phyloP scores from a whole-genome alignment of 2,797 vertebrate genomes.

The Crenuchus spilurus region DNA sequence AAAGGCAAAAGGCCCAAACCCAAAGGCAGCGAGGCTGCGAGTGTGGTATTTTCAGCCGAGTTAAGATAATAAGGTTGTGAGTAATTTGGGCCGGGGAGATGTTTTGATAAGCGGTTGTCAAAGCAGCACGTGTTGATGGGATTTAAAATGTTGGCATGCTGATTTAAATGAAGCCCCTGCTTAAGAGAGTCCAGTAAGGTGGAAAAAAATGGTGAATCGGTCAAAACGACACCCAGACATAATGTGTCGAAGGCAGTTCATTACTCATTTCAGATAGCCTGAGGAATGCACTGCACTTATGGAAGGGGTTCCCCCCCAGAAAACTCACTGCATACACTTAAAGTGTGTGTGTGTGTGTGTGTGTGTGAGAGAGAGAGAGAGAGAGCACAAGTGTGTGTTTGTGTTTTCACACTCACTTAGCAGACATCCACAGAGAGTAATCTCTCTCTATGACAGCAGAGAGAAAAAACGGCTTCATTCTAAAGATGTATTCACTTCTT shows the following conservation, averaged over 20 bases:
- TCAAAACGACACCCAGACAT: conserved; percentile 3
- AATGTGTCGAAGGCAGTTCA: not conserved
- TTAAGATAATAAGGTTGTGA: conserved; percentile 35
- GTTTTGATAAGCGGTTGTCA: conserved; percentile 27
- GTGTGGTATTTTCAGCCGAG: conserved; percentile 11
- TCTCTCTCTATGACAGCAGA: conserved; percentile 18
- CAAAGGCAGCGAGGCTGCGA: not conserved
- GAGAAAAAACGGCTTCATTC: not conserved
- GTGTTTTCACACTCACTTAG: conserved; percentile 12
- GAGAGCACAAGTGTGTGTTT: not conserved
- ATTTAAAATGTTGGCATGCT: not conserved
- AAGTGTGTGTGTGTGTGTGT: conserved; percentile 1
- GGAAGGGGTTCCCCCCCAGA: conserved; percentile 20
- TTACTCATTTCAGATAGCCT: conserved; percentile 9
- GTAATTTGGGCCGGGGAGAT: conserved; percentile 33
- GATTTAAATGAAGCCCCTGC: not conserved
- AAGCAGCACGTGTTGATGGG: conserved; percentile 5
- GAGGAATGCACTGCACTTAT: not conserved
- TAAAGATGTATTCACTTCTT: too few relatives aligned
- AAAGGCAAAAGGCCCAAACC: conserved; percentile 8
- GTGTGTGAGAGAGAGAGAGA: not conserved
- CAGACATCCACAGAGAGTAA: conserved; percentile 4
- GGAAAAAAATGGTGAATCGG: not conserved
- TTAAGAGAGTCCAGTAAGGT: not conserved
- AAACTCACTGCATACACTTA: not conserved